phyloP scores from a whole-genome alignment of 2,888 invertebrate species.

The Brenthis hecate region DNA sequence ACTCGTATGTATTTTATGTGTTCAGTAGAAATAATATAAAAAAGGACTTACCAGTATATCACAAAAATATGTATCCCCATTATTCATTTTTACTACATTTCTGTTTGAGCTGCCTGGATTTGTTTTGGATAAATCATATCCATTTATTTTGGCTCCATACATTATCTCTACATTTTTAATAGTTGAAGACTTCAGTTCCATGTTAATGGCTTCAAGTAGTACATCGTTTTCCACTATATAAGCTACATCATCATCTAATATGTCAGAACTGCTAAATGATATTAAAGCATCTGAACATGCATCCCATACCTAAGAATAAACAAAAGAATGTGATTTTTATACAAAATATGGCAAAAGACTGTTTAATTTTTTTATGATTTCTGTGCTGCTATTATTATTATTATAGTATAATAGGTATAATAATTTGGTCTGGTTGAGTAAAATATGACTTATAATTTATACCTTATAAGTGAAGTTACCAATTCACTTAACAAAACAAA shows the following conservation, averaged over 20 bases:
- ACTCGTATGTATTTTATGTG: background rate
- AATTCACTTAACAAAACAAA: too few relatives aligned
- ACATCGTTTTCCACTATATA: slow-evolving; percentile 97
- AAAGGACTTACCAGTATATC: slow-evolving; percentile 85
- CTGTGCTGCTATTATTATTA: too few relatives aligned
- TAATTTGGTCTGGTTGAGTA: too few relatives aligned
- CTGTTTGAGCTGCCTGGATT: slow-evolving; percentile 45
- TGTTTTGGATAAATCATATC: slow-evolving; percentile 82
- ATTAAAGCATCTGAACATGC: slow-evolving; percentile 94
- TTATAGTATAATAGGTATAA: too few relatives aligned
- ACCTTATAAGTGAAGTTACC: too few relatives aligned
- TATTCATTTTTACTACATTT: slow-evolving; percentile 82
- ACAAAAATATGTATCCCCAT: slow-evolving; percentile 85
- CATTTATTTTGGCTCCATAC: slow-evolving; percentile 86
- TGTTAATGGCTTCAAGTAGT: slow-evolving; percentile 88
- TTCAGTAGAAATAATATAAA: background rate
- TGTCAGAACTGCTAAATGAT: slow-evolving; percentile 88
- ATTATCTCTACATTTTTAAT: slow-evolving; percentile 84
- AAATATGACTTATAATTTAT: too few relatives aligned
- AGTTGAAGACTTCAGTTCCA: slow-evolving; percentile 74
- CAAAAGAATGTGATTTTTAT: background rate
- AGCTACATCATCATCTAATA: slow-evolving; percentile 88
- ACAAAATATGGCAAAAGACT: background rate
- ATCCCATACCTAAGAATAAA: slow-evolving; percentile 91
- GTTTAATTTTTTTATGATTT: background rate